phyloP scores from a whole-genome alignment of 2,888 invertebrate species.

The Cerastis leucographa region DNA sequence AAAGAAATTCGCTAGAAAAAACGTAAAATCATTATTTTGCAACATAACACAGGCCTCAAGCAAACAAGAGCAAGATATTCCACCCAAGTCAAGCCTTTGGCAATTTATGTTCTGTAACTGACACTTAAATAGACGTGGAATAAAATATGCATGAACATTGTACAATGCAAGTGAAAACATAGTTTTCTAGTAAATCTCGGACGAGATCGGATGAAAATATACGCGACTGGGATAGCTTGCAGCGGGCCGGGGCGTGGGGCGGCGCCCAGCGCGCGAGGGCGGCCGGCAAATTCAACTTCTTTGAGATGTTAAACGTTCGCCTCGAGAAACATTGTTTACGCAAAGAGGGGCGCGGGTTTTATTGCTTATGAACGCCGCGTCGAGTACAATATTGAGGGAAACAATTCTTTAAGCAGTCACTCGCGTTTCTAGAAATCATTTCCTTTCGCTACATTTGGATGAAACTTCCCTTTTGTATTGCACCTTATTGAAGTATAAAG shows the following conservation, averaged over 20 bases:
- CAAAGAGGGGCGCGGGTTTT: slow-evolving; percentile 75
- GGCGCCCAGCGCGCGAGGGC: slow-evolving; percentile 57
- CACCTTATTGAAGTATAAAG: slow-evolving; percentile 52
- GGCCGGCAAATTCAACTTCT: slow-evolving; percentile 70
- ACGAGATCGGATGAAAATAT: slow-evolving; percentile 58
- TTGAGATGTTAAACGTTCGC: slow-evolving; percentile 81
- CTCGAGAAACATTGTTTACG: slow-evolving; percentile 78
- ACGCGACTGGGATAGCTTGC: slow-evolving; percentile 37
- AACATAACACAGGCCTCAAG: neutral
- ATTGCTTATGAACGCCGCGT: slow-evolving; percentile 78
- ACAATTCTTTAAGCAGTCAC: slow-evolving; percentile 72
- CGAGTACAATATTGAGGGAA: slow-evolving; percentile 76
- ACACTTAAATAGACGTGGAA: slow-evolving; percentile 28
- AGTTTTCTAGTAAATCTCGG: slow-evolving; percentile 56
- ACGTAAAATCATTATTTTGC: neutral
- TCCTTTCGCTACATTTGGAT: slow-evolving; percentile 48
- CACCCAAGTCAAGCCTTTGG: slow-evolving; percentile 14
- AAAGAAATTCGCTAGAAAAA: neutral
- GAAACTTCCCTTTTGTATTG: slow-evolving; percentile 53
- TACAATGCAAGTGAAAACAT: slow-evolving; percentile 61
- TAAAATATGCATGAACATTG: slow-evolving; percentile 47
- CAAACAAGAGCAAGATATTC: slow-evolving; percentile 9
- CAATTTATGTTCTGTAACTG: slow-evolving; percentile 37
- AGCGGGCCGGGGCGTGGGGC: slow-evolving; percentile 48
- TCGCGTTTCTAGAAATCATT: slow-evolving; percentile 68